Evolutionary conservation across 1,140 invertebrate species (phyloP), one percentile per base, ranked within the genome.

Genomic region (Rhizoglyphus robini): DNA sequence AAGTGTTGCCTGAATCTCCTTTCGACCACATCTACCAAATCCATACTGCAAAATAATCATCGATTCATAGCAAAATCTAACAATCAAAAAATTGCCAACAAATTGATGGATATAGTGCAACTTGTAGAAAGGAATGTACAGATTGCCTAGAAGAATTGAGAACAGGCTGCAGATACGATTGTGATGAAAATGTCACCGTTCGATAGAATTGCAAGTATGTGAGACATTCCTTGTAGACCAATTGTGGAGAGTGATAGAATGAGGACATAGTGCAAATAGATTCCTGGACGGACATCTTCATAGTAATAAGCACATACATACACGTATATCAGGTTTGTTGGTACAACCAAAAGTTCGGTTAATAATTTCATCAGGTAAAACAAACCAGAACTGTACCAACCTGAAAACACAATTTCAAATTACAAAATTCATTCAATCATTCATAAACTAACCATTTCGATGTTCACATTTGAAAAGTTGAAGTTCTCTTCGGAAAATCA

Each of bases 371-470:
- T 41, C 2, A 60, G 8, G 29, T 60, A 60, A 25, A 25, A 60
- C 11, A 38, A 61, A 3, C 38, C 38, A 1, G 41, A 15, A 47
- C 61, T 63, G 23, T 63, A 63, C 61, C 41, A 63, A 49, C 61
- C 61, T 63, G 8, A n/a, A n/a, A n/a, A n/a, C n/a, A n/a, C n/a
- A n/a, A n/a, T n/a, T n/a, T 31, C 3, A n/a, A n/a, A 46, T 3
- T 11, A 20, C 27, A n/a, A n/a, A n/a, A n/a, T 31, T n/a, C 31
- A 46, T 11, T 34, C 2, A 29, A 60, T 18, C 13, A 27, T 51
- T n/a, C 15, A 15, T 49, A 5, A n/a, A n/a, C n/a, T 49, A 27
- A 64, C 63, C 63, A 64, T 64, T 64, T 20, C 63, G 38, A 31
- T 64, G 47, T 64, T 64, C 63, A 64, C 41, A 34, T 2, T 36